Evolutionary conservation across 2,888 invertebrate species (phyloP).

Genomic region (Nymphalis polychloros): DNA sequence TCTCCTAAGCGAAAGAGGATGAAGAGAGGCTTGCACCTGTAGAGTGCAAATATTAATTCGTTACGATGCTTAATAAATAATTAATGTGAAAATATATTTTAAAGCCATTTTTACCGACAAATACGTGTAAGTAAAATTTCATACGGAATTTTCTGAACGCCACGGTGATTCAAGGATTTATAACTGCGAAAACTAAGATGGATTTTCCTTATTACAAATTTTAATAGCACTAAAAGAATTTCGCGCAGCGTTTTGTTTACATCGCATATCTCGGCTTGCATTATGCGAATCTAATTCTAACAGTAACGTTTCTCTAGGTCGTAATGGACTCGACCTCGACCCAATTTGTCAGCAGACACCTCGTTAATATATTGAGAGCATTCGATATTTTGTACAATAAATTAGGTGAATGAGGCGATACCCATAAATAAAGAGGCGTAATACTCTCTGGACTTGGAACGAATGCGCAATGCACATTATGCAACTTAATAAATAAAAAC

Average conservation of each 20-base stretch:
- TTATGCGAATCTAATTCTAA: constrained; percentile 48
- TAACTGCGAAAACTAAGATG: constrained; percentile 6
- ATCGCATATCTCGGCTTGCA: constrained; percentile 16
- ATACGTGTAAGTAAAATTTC: constrained; percentile 2
- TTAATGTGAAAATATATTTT: constrained; percentile 5
- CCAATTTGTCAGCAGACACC: constrained; percentile 60
- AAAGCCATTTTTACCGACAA: not conserved
- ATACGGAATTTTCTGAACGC: constrained; percentile 8
- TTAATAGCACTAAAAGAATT: constrained; percentile 7
- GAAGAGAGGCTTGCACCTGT: constrained; percentile 34
- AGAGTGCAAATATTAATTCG: constrained; percentile 22
- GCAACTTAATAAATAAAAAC: not conserved
- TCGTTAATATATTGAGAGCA: constrained; percentile 63
- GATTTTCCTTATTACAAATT: constrained; percentile 1
- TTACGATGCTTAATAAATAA: constrained; percentile 6
- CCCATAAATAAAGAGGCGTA: constrained; percentile 29
- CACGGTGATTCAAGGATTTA: constrained; percentile 2
- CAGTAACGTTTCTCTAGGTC: constrained; percentile 52
- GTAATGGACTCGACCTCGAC: constrained; percentile 67
- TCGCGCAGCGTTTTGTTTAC: constrained; percentile 27
- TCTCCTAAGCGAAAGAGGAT: constrained; percentile 54
- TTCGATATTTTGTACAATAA: constrained; percentile 49
- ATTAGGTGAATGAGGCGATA: constrained; percentile 38
- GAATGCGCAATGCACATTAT: not conserved
- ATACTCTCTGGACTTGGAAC: constrained; percentile 5